Evolutionary conservation across 2,888 invertebrate species (phyloP).

Genomic region (Alloplasta piceator): DNA sequence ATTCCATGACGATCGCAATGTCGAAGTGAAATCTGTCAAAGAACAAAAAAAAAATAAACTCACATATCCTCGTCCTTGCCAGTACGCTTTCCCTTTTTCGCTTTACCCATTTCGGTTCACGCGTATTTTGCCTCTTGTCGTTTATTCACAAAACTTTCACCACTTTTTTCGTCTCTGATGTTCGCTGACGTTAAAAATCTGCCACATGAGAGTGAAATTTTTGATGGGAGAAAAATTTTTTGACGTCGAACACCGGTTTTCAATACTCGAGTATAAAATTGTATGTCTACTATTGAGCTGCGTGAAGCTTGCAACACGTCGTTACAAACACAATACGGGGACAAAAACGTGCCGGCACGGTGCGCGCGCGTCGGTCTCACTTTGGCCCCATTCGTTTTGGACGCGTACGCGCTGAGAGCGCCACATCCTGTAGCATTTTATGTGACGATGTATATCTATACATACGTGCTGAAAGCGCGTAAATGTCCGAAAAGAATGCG

Average conservation of each 20-base stretch:
- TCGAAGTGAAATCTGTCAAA: slow-evolving; percentile 80
- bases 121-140: slow-evolving; percentile 15
- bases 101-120: slow-evolving; percentile 90
- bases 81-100: slow-evolving; percentile 92
- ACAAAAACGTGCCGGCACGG: slow-evolving; percentile 7
- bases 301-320: slow-evolving; percentile 33
- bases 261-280: slow-evolving; percentile 19
- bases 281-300: slow-evolving; percentile 9
- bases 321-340: neutral
- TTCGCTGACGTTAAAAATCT: slow-evolving; percentile 59
- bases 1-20: slow-evolving; percentile 6
- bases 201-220: slow-evolving; percentile 68
- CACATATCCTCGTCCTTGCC: slow-evolving; percentile 90
- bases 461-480: too few relatives aligned
- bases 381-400: too few relatives aligned
- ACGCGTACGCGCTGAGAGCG: too few relatives aligned
- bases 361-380: neutral
- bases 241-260: slow-evolving; percentile 49
- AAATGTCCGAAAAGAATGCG: too few relatives aligned
- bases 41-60: slow-evolving; percentile 78
- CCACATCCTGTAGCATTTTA: too few relatives aligned
- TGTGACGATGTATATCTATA: too few relatives aligned
- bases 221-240: slow-evolving; percentile 26
- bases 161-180: slow-evolving; percentile 67
- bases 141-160: slow-evolving; percentile 46